These are phyloP conservation scores for Vireo griseus DNA, from an alignment of 2,797 vertebrate species.

Conservation along the genomic window DNA sequence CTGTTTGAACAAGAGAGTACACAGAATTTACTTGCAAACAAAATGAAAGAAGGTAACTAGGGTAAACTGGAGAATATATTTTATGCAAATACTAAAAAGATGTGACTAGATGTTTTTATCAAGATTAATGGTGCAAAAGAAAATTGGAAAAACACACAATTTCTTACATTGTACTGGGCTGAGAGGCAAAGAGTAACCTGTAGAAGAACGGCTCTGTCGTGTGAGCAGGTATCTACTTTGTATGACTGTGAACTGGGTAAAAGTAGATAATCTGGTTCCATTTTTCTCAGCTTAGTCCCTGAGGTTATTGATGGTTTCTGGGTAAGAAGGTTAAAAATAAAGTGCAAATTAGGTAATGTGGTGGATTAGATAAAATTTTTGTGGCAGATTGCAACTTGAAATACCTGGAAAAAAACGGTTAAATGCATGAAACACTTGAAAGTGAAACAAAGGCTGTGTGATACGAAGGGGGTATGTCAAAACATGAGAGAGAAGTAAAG, in stretches of 20 bases:
- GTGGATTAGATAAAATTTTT: not conserved
- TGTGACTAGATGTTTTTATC: not conserved
- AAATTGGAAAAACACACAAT: slow-evolving; percentile 13
- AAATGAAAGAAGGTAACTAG: not conserved
- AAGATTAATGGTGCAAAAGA: not conserved
- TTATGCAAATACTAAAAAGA: not conserved
- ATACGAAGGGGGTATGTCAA: not conserved
- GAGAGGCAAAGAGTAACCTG: not conserved
- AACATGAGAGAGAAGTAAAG: not conserved
- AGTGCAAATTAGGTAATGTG: not conserved
- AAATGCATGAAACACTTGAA: not conserved
- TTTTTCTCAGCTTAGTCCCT: not conserved
- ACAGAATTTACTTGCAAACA: not conserved
- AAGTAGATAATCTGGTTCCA: not conserved
- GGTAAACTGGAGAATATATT: not conserved
- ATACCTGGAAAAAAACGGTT: not conserved
- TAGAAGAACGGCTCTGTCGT: accelerated
- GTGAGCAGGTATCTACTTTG: not conserved
- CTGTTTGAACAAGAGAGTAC: not conserved
- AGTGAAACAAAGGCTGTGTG: not conserved
- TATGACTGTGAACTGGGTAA: not conserved
- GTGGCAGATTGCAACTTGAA: not conserved
- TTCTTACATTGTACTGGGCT: not conserved
- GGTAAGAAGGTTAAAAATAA: not conserved
- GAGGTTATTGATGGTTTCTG: not conserved